Evolutionary conservation across 2,797 vertebrate genomes (phyloP).

Genomic region (Helicolenus hilgendorfi): DNA sequence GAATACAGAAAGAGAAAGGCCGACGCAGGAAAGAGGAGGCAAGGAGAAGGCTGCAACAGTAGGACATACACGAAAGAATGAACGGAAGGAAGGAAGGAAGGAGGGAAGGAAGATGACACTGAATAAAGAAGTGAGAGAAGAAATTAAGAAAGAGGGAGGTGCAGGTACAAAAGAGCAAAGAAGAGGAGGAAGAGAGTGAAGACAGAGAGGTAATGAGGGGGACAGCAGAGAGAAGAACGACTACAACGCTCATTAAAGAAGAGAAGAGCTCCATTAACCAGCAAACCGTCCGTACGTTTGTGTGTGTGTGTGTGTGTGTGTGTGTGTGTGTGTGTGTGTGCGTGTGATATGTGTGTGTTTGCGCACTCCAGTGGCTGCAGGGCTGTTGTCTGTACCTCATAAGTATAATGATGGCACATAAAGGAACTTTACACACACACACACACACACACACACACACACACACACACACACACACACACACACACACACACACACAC

Average conservation of each 20-base stretch:
- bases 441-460: conserved; percentile 18
- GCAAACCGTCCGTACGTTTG: conserved; percentile 75
- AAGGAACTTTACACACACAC: conserved; percentile 55
- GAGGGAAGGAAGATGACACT: background rate
- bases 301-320: conserved; percentile 8
- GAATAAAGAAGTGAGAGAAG: background rate
- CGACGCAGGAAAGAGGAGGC: background rate
- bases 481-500: conserved; percentile 20
- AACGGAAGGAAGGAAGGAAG: background rate
- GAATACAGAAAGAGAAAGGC: background rate
- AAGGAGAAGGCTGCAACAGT: background rate
- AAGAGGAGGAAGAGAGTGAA: conserved; percentile 26
- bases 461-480: conserved; percentile 29
- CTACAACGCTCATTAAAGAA: conserved; percentile 85
- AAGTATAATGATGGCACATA: conserved; percentile 81
- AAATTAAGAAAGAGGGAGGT: conserved; percentile 1
- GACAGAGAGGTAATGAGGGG: conserved; percentile 77
- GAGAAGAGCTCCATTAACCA: conserved; percentile 87
- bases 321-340: background rate
- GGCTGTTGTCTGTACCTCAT: conserved; percentile 78
- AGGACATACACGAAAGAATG: background rate
- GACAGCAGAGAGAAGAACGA: conserved; percentile 75
- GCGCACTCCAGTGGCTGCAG: conserved; percentile 52
- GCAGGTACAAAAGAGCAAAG: conserved; percentile 51
- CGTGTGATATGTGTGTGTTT: conserved; percentile 44